Evolutionary conservation across 2,888 invertebrate genomes (phyloP).

Genomic region (Cremastinae sp.): DNA sequence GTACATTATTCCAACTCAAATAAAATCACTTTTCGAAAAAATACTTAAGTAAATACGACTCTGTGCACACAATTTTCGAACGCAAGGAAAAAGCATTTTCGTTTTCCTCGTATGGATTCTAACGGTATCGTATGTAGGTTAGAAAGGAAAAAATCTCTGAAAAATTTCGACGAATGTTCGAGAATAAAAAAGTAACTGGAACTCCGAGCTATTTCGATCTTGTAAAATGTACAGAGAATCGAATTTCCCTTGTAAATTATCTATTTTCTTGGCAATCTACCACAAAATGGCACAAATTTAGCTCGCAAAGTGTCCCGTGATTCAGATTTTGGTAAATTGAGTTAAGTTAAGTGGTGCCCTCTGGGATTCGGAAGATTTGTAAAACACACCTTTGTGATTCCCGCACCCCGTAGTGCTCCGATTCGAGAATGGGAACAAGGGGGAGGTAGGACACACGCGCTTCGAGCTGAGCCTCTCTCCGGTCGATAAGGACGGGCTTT

Average conservation of each 20-base stretch:
- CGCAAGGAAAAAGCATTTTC: too few relatives aligned
- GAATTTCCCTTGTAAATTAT: conserved; percentile 12
- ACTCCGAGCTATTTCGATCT: background rate
- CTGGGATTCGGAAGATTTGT: conserved; percentile 15
- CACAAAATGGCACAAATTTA: conserved; percentile 45
- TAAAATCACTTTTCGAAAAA: too few relatives aligned
- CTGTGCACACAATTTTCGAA: too few relatives aligned
- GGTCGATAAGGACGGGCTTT: conserved; percentile 59
- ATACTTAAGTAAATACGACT: too few relatives aligned
- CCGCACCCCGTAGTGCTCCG: conserved; percentile 38
- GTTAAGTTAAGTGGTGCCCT: conserved; percentile 26
- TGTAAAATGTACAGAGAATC: background rate
- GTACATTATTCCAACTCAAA: too few relatives aligned
- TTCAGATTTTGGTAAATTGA: background rate
- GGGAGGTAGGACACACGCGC: conserved; percentile 43
- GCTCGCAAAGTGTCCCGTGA: conserved; percentile 17
- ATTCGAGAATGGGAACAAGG: conserved; percentile 11
- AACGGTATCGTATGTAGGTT: too few relatives aligned
- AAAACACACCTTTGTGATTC: conserved; percentile 33
- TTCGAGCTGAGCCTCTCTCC: conserved; percentile 35
- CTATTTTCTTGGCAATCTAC: conserved; percentile 43
- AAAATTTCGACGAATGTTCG: too few relatives aligned
- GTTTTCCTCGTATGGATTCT: too few relatives aligned
- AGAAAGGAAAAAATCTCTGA: too few relatives aligned
- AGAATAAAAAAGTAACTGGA: too few relatives aligned